Evolutionary conservation across 2,113 vertebrate genomes (phyloP), one percentile per base, ranked within the genome.

Genomic region (Ictalurus punctatus): DNA sequence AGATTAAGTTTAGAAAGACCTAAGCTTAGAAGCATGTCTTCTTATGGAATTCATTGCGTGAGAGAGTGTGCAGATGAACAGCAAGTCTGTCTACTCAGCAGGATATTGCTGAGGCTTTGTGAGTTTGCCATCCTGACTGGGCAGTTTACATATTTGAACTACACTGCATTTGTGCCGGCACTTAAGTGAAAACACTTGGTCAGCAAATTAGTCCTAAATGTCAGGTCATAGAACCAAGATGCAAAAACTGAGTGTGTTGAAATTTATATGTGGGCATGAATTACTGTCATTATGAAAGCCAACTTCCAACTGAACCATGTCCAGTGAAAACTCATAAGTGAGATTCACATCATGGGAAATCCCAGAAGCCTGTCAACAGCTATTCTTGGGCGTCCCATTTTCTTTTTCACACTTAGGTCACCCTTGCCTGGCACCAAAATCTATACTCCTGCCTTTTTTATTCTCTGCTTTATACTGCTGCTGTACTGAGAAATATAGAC

Each of bases 351-450:
- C 86, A 67, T 54, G 65, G 83, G 86, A 84, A 88, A 92, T 86
- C 86, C 84, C 90, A 88, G 73, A 83, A 87, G 91, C 37, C 90
- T 89, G 79, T 83, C 84, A 84, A 87, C 84, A 83, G 73, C 69
- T 40, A 30, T 82, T 88, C 54, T 59, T 85, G 48, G 59, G 44
- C 44, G 83, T 90, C 83, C 83, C 85, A 84, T 87, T 90, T 79
- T 90, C 58, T 61, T 74, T 88, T 89, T 90, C 90, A 86, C 91
- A 92, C 91, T 92, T 90, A 92, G 83, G 74, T 90, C 91, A 92
- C 79, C 90, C 86, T 90, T 44, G 56, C 88, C 90, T 90, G 90
- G 89, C 84, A 88, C 25, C 40, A 17, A 13, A 27, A 81, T 9
- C 10, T 81, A 87, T 81, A 37, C 48, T 48, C 52, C 34, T 79